A percentile compares a stretch with the other conserved stretches of the same genome.
These are phyloP conservation scores for Bimastos eiseni DNA, from an alignment of 2,888 invertebrate genomes.

Conservation along the genomic window DNA sequence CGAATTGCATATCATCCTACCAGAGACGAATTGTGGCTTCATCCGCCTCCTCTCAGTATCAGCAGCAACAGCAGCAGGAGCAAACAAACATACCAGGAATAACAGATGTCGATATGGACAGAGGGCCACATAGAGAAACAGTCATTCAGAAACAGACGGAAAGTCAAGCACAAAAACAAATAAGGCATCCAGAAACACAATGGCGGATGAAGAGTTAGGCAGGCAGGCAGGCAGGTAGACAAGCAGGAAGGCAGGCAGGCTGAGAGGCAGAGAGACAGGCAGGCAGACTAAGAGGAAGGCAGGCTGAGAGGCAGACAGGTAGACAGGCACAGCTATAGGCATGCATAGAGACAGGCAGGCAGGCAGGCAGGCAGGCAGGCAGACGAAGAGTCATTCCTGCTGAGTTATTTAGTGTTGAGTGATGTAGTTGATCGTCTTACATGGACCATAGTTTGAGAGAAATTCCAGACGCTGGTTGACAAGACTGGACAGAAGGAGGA, in stretches of 20 bases:
- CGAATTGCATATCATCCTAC: not conserved
- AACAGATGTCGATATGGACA: not conserved
- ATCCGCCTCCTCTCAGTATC: not conserved
- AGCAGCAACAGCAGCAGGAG: not conserved
- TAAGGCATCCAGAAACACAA: not conserved
- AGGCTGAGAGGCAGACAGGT: too few relatives aligned
- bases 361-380: not conserved
- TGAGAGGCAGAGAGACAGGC: too few relatives aligned
- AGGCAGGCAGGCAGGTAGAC: too few relatives aligned
- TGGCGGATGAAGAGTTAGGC: not conserved
- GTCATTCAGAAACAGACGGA: not conserved
- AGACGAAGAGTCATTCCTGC: not conserved
- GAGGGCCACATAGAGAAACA: not conserved
- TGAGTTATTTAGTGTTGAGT: not conserved
- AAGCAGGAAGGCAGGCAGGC: too few relatives aligned
- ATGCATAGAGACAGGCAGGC: not conserved
- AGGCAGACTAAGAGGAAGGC: too few relatives aligned
- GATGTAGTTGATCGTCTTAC: not conserved
- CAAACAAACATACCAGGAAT: conserved; percentile 2
- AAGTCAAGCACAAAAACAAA: not conserved
- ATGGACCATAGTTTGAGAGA: not conserved
- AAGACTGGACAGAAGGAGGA: not conserved
- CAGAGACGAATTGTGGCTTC: not conserved
- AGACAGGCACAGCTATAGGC: not conserved
- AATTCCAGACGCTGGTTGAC: not conserved